A percentile compares a stretch with the other conserved stretches of the same genome.
Conservation (phyloP, 2,113 vertebrate genomes). For the Lepisosteus oculatus region DNA sequence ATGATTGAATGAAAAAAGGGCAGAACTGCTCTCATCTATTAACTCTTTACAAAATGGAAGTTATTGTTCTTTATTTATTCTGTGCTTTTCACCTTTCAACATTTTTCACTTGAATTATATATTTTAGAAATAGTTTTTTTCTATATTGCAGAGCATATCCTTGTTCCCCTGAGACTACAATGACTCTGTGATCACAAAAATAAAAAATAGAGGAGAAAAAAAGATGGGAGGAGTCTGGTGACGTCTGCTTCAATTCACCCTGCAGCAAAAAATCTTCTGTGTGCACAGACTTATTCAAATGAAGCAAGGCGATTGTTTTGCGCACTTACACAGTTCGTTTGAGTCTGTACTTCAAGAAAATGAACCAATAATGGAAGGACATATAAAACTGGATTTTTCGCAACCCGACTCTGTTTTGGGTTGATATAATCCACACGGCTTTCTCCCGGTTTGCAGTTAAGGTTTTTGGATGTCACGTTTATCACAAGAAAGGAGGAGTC, state of each 20-base stretch:
- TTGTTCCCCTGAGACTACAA: conserved; percentile 39
- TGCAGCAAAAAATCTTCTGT: conserved; percentile 61
- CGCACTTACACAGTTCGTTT: conserved; percentile 26
- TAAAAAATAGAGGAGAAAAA: conserved; percentile 2
- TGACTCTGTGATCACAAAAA: conserved; percentile 56
- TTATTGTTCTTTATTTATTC: conserved; percentile 30
- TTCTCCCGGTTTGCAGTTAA: conserved; percentile 33
- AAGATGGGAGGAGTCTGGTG: conserved; percentile 67
- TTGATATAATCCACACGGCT: conserved; percentile 37
- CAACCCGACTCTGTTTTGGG: conserved; percentile 52
- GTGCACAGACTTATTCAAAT: conserved; percentile 21
- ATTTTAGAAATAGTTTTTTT: too few species aligned
- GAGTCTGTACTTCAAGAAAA: conserved; percentile 8
- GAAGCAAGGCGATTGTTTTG: conserved; percentile 15
- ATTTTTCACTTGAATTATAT: too few species aligned
- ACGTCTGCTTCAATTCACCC: conserved; percentile 65
- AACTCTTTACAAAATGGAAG: too few species aligned
- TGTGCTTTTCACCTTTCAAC: conserved; percentile 45
- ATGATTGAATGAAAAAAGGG: too few species aligned
- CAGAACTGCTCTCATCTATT: too few species aligned
- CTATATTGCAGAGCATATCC: too few species aligned
- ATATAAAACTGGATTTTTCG: conserved; percentile 40
- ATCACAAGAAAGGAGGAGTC: conserved; percentile 44
- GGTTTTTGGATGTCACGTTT: conserved; percentile 42
- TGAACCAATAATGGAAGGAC: conserved; percentile 42